Percentiles rank a stretch among this genome's conserved stretches.
These are phyloP conservation scores for Columba livia DNA, from an alignment of 2,113 vertebrate species.

Conservation along the genomic window DNA sequence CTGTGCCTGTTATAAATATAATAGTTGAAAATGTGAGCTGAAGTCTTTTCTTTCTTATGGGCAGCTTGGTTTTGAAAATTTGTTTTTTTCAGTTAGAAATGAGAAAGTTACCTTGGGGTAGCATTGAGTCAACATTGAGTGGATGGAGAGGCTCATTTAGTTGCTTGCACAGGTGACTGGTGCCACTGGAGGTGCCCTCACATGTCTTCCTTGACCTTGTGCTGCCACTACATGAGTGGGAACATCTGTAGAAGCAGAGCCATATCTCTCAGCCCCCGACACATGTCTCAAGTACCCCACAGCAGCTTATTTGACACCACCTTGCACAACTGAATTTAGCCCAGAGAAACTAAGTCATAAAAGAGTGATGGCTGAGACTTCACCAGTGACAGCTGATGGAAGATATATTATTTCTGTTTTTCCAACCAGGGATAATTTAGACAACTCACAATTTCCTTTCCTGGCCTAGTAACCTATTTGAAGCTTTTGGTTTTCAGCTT, in stretches of 20 bases:
- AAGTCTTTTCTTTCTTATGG: background rate
- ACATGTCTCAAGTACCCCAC: background rate
- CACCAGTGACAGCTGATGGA: background rate
- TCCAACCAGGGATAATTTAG: background rate
- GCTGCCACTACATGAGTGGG: rapidly evolving
- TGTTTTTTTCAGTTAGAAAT: background rate
- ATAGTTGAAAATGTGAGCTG: background rate
- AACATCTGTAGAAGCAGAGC: background rate
- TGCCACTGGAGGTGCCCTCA: background rate
- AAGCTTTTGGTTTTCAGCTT: background rate
- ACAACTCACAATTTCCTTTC: background rate
- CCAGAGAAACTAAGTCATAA: background rate
- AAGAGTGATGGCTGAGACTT: background rate
- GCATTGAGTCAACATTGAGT: background rate
- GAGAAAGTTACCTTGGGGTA: background rate
- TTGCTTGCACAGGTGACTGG: background rate
- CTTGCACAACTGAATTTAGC: background rate
- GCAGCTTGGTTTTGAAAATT: background rate
- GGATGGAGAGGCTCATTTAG: background rate
- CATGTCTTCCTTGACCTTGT: background rate
- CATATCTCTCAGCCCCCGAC: background rate
- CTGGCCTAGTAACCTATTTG: background rate
- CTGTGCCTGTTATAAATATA: background rate
- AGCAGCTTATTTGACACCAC: background rate
- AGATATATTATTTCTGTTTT: background rate